phyloP scores from a whole-genome alignment of 1,140 invertebrate species.

The Copidosoma floridanum region DNA sequence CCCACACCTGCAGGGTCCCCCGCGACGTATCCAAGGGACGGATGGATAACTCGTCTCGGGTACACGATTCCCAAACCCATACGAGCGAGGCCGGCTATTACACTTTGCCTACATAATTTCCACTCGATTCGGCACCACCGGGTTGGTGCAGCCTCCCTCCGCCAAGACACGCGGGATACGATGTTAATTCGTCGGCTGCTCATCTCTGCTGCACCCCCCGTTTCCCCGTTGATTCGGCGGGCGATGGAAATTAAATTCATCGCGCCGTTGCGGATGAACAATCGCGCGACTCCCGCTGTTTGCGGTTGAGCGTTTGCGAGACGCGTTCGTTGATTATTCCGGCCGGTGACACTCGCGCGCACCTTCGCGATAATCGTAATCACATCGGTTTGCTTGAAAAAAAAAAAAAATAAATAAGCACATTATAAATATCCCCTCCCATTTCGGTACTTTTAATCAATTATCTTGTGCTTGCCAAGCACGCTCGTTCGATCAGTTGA shows the following conservation, averaged over 20 bases:
- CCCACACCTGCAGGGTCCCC: not conserved
- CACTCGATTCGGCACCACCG: constrained; percentile 13
- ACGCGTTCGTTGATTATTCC: too few relatives aligned
- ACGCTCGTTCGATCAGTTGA: too few relatives aligned
- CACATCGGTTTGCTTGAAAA: not conserved
- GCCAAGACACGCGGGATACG: not conserved
- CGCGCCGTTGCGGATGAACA: too few relatives aligned
- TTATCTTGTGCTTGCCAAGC: too few relatives aligned
- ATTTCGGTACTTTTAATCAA: too few relatives aligned
- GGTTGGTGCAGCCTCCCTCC: not conserved
- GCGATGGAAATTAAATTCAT: constrained; percentile 4
- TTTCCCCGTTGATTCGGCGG: too few relatives aligned
- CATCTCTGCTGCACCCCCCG: not conserved
- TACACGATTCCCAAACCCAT: constrained; percentile 1
- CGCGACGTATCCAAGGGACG: not conserved
- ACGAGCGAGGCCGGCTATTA: constrained; percentile 4
- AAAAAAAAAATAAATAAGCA: not conserved
- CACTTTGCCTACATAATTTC: constrained; percentile 13
- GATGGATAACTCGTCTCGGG: constrained; percentile 6
- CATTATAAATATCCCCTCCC: too few relatives aligned
- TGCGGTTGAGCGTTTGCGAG: too few relatives aligned
- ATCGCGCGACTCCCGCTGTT: too few relatives aligned
- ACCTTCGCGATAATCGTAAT: too few relatives aligned
- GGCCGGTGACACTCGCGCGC: too few relatives aligned
- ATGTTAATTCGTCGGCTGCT: constrained; percentile 2